These are phyloP conservation scores for Pseudoips prasinana DNA, from an alignment of 2,888 invertebrate species.

Conservation along the genomic window DNA sequence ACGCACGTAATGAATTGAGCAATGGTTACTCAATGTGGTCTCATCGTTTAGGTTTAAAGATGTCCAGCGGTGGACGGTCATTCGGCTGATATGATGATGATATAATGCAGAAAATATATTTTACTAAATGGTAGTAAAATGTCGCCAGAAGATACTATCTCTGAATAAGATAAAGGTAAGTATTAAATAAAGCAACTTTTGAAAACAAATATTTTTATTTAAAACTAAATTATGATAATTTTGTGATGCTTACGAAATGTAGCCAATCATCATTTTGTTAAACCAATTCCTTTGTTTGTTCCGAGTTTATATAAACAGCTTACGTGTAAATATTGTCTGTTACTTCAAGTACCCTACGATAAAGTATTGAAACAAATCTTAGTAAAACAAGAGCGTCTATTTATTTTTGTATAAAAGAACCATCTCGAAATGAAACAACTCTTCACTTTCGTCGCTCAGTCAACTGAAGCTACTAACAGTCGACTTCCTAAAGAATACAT, in stretches of 20 bases:
- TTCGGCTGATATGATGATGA: too few species aligned
- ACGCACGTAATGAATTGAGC: too few species aligned
- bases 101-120: too few species aligned
- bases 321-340: slow-evolving; percentile 16
- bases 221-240: slow-evolving; percentile 58
- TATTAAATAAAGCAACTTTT: slow-evolving; percentile 33
- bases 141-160: too few species aligned
- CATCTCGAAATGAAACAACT: slow-evolving; percentile 26
- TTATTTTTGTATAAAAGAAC: slow-evolving; percentile 13
- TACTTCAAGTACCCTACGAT: slow-evolving; percentile 23
- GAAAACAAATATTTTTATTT: slow-evolving; percentile 63
- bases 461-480: slow-evolving; percentile 4
- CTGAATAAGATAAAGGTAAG: too few species aligned
- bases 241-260: slow-evolving; percentile 69
- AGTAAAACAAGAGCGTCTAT: slow-evolving; percentile 9
- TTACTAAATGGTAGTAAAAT: too few species aligned
- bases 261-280: slow-evolving; percentile 48
- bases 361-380: slow-evolving; percentile 14
- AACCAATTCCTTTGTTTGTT: slow-evolving; percentile 37
- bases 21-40: too few species aligned
- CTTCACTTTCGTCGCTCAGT: slow-evolving; percentile 7
- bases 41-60: too few species aligned
- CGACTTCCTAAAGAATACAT: slow-evolving; percentile 37
- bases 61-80: too few species aligned
- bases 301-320: slow-evolving; percentile 25